A percentile compares a stretch with the other conserved stretches of the same genome.
These are phyloP conservation scores for Dione juno DNA, from an alignment of 2,888 invertebrate genomes.

Conservation along the genomic window DNA sequence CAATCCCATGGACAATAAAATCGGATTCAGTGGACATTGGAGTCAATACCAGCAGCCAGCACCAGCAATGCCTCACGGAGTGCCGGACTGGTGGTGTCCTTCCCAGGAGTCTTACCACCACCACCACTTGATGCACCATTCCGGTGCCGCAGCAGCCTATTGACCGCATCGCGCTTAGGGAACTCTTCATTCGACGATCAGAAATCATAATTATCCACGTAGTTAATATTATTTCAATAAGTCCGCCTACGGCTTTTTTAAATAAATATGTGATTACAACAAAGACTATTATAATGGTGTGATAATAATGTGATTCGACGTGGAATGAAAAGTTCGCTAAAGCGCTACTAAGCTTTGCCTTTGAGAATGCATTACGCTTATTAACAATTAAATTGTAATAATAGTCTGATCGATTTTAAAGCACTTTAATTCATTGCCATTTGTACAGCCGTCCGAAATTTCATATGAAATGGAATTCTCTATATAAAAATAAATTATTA, in stretches of 20 bases:
- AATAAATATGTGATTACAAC: neutral
- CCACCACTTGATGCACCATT: conserved; percentile 86
- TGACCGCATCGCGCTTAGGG: conserved; percentile 85
- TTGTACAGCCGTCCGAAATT: conserved; percentile 66
- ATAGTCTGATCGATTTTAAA: conserved; percentile 64
- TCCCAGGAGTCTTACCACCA: conserved; percentile 82
- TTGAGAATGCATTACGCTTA: conserved; percentile 74
- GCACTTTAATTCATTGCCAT: conserved; percentile 53
- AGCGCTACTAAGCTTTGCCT: conserved; percentile 62
- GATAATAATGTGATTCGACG: conserved; percentile 47
- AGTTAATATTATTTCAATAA: conserved; percentile 33
- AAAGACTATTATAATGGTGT: neutral
- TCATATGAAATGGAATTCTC: conserved; percentile 57
- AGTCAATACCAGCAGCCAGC: conserved; percentile 86
- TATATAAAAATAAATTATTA: conserved; percentile 57
- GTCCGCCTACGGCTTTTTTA: conserved; percentile 33
- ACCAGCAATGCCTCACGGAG: conserved; percentile 84
- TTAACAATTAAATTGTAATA: conserved; percentile 61
- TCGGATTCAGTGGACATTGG: conserved; percentile 89
- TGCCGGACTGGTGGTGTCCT: conserved; percentile 81
- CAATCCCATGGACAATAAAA: conserved; percentile 84
- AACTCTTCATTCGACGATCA: conserved; percentile 76
- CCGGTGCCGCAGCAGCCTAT: conserved; percentile 89
- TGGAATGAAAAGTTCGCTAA: conserved; percentile 81
- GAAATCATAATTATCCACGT: conserved; percentile 28